A percentile compares a stretch with the other conserved stretches of the same genome.
These are phyloP conservation scores for Cydia pomonella DNA, from an alignment of 1,140 invertebrate species.

Conservation along the genomic window DNA sequence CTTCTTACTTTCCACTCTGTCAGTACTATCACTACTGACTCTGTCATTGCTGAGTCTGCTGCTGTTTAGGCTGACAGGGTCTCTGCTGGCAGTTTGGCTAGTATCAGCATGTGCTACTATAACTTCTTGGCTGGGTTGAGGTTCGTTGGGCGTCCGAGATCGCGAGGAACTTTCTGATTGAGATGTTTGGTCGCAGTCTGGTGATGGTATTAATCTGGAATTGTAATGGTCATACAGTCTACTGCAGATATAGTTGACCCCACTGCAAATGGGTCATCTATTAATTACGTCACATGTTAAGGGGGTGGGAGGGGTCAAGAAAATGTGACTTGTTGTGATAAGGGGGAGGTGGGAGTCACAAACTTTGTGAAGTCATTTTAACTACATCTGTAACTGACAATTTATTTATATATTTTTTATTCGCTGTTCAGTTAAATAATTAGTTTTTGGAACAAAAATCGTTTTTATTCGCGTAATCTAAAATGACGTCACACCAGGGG, in stretches of 20 bases:
- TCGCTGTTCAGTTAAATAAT: too few relatives aligned
- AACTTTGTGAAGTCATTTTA: too few relatives aligned
- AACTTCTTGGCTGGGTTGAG: slow-evolving; percentile 30
- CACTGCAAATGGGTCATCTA: too few relatives aligned
- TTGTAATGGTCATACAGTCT: slow-evolving; percentile 22
- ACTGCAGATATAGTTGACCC: slow-evolving; percentile 9
- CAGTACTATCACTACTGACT: slow-evolving; percentile 29
- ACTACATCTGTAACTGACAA: too few relatives aligned
- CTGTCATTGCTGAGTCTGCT: background rate
- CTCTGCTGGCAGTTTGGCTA: slow-evolving; percentile 14
- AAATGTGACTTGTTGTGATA: too few relatives aligned
- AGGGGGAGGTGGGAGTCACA: too few relatives aligned
- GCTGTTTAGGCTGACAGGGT: background rate
- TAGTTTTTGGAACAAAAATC: too few relatives aligned
- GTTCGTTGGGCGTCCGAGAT: slow-evolving; percentile 39
- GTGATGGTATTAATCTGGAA: slow-evolving; percentile 49
- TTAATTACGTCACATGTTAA: too few relatives aligned
- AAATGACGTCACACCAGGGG: too few relatives aligned
- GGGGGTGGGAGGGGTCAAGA: too few relatives aligned
- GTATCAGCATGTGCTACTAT: slow-evolving; percentile 16
- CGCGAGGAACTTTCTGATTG: slow-evolving; percentile 46
- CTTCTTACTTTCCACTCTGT: slow-evolving; percentile 15
- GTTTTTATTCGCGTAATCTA: too few relatives aligned
- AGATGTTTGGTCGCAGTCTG: slow-evolving; percentile 45
- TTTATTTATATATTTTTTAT: too few relatives aligned